Evolutionary conservation across 2,113 vertebrate species (phyloP).

Genomic region (Alouatta palliata): DNA sequence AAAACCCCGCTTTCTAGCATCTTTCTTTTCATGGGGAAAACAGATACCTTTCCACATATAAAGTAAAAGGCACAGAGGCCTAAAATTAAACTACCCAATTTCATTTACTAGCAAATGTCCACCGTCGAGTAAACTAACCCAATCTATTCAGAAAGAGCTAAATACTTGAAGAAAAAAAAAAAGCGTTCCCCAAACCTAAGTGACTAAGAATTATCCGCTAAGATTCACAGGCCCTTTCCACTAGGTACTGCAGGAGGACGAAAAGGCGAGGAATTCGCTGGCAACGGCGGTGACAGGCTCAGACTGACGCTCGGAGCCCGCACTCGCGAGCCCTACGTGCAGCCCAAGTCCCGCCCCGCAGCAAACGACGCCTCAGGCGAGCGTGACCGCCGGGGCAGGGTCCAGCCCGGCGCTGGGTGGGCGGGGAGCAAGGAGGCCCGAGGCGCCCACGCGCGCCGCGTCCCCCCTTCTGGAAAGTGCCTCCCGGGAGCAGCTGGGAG

Average conservation of each 20-base stretch:
- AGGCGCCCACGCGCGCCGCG: background rate
- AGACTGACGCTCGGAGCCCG: background rate
- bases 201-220: fast-evolving
- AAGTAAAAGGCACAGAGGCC: background rate
- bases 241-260: background rate
- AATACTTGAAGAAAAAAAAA: background rate
- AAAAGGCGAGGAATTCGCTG: background rate
- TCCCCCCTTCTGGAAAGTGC: background rate
- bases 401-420: background rate
- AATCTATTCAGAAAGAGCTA: background rate
- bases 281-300: conserved; percentile 10
- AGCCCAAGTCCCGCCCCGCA: conserved; percentile 48
- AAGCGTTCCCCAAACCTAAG: background rate
- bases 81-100: background rate
- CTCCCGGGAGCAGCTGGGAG: background rate
- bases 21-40: background rate
- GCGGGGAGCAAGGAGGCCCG: background rate
- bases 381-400: conserved; percentile 6
- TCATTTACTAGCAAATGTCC: background rate
- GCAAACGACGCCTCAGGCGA: background rate
- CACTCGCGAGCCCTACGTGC: conserved; percentile 41
- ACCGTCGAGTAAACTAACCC: too few relatives aligned
- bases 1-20: background rate
- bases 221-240: background rate
- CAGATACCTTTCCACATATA: fast-evolving